Percentiles rank a stretch among this genome's conserved stretches.
These are phyloP conservation scores for Lutjanus campechanus DNA, from an alignment of 2,797 vertebrate species.

Conservation along the genomic window DNA sequence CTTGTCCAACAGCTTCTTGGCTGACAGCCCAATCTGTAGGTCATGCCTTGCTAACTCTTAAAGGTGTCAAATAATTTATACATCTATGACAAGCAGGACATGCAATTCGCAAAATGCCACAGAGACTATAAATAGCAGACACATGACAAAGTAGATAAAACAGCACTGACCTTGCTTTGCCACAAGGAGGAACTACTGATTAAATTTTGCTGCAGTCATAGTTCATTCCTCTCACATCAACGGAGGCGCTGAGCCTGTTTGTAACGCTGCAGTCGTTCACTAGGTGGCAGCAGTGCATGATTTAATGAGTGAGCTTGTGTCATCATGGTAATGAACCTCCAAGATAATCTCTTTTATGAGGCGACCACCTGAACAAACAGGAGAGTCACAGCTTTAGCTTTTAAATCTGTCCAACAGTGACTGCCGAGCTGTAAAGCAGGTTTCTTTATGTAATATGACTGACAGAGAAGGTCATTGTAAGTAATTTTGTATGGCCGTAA, in stretches of 20 bases:
- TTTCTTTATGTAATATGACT: slow-evolving; percentile 10
- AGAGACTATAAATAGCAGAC: slow-evolving; percentile 1
- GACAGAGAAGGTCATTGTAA: not conserved
- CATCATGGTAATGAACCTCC: slow-evolving; percentile 1
- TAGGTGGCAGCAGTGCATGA: slow-evolving; percentile 59
- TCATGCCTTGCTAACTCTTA: not conserved
- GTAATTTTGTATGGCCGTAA: not conserved
- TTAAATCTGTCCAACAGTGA: slow-evolving; percentile 11
- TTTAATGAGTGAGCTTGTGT: not conserved
- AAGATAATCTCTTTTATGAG: slow-evolving; percentile 24
- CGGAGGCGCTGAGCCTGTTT: not conserved
- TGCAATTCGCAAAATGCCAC: slow-evolving; percentile 34
- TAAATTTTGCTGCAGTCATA: slow-evolving; percentile 14
- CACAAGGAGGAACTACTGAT: slow-evolving; percentile 71
- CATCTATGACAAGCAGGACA: slow-evolving; percentile 18
- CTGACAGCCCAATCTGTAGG: not conserved
- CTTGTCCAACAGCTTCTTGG: slow-evolving; percentile 3
- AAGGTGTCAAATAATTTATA: slow-evolving; percentile 14
- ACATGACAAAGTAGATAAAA: slow-evolving; percentile 10
- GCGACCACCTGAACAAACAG: slow-evolving; percentile 43
- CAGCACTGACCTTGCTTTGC: slow-evolving; percentile 59
- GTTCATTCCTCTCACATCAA: not conserved
- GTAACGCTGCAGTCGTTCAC: slow-evolving; percentile 36
- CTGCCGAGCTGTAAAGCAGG: not conserved
- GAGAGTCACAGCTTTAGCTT: not conserved